Evolutionary conservation across 2,888 invertebrate species (phyloP).

Genomic region (Clunio marinus): DNA sequence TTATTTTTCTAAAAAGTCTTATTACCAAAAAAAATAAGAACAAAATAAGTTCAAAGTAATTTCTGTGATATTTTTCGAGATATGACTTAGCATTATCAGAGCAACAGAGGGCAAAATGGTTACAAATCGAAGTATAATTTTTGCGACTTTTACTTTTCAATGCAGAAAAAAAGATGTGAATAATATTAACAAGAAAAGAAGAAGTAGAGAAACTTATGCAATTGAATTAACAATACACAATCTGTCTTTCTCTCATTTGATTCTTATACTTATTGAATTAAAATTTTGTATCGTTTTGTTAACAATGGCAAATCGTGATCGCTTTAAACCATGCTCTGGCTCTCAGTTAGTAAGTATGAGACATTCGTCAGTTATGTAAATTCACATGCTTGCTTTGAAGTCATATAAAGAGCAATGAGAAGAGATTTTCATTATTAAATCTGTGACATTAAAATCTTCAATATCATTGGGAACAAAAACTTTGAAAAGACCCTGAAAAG

Average conservation of each 20-base stretch:
- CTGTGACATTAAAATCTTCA: too few species aligned
- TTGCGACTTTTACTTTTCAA: conserved; percentile 9
- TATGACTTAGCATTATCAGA: background rate
- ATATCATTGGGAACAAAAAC: too few species aligned
- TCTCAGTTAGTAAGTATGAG: too few species aligned
- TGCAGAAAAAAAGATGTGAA: background rate
- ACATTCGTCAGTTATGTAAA: too few species aligned
- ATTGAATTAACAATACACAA: conserved; percentile 7
- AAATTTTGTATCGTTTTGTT: background rate
- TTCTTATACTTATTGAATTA: conserved; percentile 12
- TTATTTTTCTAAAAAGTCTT: background rate
- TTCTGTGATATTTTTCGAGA: too few species aligned
- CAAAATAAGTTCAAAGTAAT: too few species aligned
- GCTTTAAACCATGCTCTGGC: background rate
- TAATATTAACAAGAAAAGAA: background rate
- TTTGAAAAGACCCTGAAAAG: too few species aligned
- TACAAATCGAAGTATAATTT: conserved; percentile 8
- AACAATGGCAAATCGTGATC: conserved; percentile 23
- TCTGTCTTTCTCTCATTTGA: background rate
- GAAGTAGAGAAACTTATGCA: conserved; percentile 14
- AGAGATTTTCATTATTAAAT: too few species aligned
- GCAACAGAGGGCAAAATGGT: too few species aligned
- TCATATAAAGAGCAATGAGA: too few species aligned
- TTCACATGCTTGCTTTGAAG: too few species aligned
- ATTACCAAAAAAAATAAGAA: background rate